Conservation (phyloP, 92 coral and sea anemone genomes). For the Paramuricea clavata region DNA sequence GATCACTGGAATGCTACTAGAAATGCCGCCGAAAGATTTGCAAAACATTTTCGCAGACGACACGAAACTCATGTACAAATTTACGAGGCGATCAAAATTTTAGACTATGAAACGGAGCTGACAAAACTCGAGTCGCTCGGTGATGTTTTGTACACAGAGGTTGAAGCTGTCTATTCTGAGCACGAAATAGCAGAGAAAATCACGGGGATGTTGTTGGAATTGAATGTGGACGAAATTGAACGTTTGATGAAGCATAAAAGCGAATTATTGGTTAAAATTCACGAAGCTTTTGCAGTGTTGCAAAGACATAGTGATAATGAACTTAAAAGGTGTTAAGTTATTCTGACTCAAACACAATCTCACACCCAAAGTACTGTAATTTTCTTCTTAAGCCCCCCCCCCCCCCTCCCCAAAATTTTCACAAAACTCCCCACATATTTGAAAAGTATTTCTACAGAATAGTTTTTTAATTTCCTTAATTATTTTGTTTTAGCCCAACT, state of each 20-base stretch:
- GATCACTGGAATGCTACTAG: slow-evolving; percentile 87
- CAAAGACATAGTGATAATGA: background rate
- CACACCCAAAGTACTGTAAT: background rate
- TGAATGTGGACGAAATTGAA: slow-evolving; percentile 62
- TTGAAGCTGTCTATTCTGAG: slow-evolving; percentile 48
- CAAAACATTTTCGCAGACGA: slow-evolving; percentile 48
- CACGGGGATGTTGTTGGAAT: slow-evolving; percentile 88
- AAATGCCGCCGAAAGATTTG: slow-evolving; percentile 67
- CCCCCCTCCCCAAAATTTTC: too few relatives aligned
- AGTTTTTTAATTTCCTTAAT: too few relatives aligned
- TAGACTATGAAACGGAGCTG: slow-evolving; percentile 8
- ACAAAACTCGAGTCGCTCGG: slow-evolving; percentile 62
- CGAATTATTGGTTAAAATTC: slow-evolving; percentile 60
- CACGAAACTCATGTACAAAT: slow-evolving; percentile 58
- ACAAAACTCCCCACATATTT: too few relatives aligned
- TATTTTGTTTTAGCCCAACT: background rate
- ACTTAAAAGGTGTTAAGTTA: background rate
- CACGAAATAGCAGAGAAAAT: slow-evolving; percentile 76
- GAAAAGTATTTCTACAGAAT: too few relatives aligned
- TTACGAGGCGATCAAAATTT: slow-evolving; percentile 52
- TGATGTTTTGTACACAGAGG: slow-evolving; percentile 67
- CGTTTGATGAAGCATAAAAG: slow-evolving; percentile 44
- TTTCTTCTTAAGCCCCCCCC: too few relatives aligned
- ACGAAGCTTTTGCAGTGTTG: slow-evolving; percentile 59
- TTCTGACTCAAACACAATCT: background rate